phyloP scores from a whole-genome alignment of 2,113 vertebrate genomes.

The Gadus macrocephalus region DNA sequence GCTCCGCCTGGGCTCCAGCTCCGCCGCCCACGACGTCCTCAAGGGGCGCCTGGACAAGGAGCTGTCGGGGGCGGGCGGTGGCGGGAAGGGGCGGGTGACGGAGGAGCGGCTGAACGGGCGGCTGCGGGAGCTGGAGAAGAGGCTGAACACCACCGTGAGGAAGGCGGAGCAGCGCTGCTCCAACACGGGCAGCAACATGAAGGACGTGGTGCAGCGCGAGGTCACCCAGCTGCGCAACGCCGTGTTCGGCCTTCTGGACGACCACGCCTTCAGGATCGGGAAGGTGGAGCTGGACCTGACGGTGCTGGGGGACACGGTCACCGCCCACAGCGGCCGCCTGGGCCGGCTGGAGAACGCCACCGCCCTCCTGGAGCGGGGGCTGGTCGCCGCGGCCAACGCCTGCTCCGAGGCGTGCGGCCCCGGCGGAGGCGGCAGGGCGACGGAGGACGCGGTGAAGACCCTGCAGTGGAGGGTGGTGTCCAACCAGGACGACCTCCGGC shows the following conservation, averaged over 20 bases:
- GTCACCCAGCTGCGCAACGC: slow-evolving; percentile 64
- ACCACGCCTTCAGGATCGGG: slow-evolving; percentile 63
- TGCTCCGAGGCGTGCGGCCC: slow-evolving; percentile 74
- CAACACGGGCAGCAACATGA: slow-evolving; percentile 67
- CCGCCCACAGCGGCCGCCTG: slow-evolving; percentile 63
- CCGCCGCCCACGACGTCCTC: slow-evolving; percentile 65
- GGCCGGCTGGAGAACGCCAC: slow-evolving; percentile 61
- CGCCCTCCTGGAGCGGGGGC: slow-evolving; percentile 61
- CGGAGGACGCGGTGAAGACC: slow-evolving; percentile 70
- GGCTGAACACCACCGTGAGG: slow-evolving; percentile 76
- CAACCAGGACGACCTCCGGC: slow-evolving; percentile 71
- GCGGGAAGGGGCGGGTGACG: slow-evolving; percentile 53
- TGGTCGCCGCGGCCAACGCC: slow-evolving; percentile 59
- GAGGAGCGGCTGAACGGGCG: slow-evolving; percentile 70
- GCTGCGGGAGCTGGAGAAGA: slow-evolving; percentile 78
- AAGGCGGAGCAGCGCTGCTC: slow-evolving; percentile 71
- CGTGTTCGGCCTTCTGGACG: slow-evolving; percentile 62
- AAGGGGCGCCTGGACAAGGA: slow-evolving; percentile 71
- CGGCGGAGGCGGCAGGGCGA: slow-evolving; percentile 22
- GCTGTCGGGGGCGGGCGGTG: slow-evolving; percentile 52
- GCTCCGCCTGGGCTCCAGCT: slow-evolving; percentile 65
- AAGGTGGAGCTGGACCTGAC: slow-evolving; percentile 71
- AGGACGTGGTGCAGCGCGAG: slow-evolving; percentile 68
- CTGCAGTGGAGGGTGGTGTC: slow-evolving; percentile 74
- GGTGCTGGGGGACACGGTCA: slow-evolving; percentile 59